A percentile compares a stretch with the other conserved stretches of the same genome.
These are phyloP conservation scores for Halyomorpha halys DNA, from an alignment of 1,140 invertebrate species.

Conservation along the genomic window DNA sequence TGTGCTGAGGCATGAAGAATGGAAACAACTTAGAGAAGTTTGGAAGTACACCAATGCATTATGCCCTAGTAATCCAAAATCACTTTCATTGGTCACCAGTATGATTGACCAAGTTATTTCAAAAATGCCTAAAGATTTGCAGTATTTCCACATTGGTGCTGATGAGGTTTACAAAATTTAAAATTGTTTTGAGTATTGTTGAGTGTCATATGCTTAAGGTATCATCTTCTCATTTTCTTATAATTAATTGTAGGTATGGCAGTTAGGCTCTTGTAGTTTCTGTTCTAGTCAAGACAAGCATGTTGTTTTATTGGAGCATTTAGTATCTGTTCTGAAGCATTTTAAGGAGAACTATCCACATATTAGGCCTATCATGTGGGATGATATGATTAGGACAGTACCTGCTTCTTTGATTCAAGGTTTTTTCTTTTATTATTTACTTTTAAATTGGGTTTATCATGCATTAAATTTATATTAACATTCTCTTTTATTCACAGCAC, in stretches of 20 bases:
- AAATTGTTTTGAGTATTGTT: background rate
- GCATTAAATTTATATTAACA: too few species aligned
- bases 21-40: constrained; percentile 65
- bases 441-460: background rate
- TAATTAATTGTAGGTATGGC: constrained; percentile 44
- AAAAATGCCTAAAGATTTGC: constrained; percentile 44
- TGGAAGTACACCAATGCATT: constrained; percentile 66
- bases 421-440: constrained; percentile 29
- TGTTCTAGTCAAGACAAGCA: constrained; percentile 49
- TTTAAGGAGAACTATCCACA: constrained; percentile 51
- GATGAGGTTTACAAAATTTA: constrained; percentile 49
- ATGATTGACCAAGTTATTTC: constrained; percentile 48
- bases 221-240: too few species aligned
- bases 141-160: constrained; percentile 68
- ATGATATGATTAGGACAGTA: constrained; percentile 80
- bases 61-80: constrained; percentile 58
- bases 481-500: constrained; percentile 37
- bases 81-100: constrained; percentile 45
- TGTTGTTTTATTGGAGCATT: constrained; percentile 57
- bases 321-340: constrained; percentile 49
- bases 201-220: too few species aligned
- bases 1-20: constrained; percentile 70
- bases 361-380: constrained; percentile 77
- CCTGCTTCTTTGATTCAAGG: constrained; percentile 48
- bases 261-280: constrained; percentile 64